Evolutionary conservation across 2,113 vertebrate species (phyloP), one percentile per base, ranked within the genome.

Genomic region (Rhinolophus sinicus): DNA sequence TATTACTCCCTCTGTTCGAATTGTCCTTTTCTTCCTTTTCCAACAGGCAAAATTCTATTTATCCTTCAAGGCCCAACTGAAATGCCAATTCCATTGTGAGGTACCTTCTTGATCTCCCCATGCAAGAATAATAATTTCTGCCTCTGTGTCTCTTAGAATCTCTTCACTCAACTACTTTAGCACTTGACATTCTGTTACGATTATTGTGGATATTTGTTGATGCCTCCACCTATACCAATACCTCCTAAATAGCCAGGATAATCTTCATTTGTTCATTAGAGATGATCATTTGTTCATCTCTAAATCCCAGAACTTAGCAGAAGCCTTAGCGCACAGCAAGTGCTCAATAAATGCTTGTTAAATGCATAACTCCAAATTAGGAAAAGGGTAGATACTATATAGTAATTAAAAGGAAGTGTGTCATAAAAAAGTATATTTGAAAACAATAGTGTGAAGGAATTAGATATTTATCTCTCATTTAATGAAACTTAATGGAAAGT

Each of bases 401-500:
- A 72, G 1, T 65, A 86, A 76, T 50, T 30, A 81, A 65, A 65
- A 86, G 13, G 91, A 86, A 82, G 0, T 60, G 30, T 58, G 40
- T n/a, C 77, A 67, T 26, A 88, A 78, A 93, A 82, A 82, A 10
- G 2, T 56, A 40, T 52, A 62, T 67, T 88, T 78, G 30, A 93
- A 94, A 94, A 83, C 77, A 88, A 96, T 83, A 72, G 16, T 62
- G 5, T 62, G 5, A 75, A 81, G 15, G 35, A 93, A 76, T 62
- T 81, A 93, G 28, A 92, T 80, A 81, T 35, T 4, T 35, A 62
- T 18, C 58, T 50, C 47, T 50, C 47, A 76, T 64, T 87, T 87
- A 95, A 84, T 92, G 78, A 98, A 98, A 95, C 47, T 50, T 90
- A 85, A 77, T 40, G 14, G 3, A 98, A 98, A 82, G 47, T 26